Base-by-base conservation (phyloP, 1,140 invertebrate species). In the Antheraea pernyi region DNA sequence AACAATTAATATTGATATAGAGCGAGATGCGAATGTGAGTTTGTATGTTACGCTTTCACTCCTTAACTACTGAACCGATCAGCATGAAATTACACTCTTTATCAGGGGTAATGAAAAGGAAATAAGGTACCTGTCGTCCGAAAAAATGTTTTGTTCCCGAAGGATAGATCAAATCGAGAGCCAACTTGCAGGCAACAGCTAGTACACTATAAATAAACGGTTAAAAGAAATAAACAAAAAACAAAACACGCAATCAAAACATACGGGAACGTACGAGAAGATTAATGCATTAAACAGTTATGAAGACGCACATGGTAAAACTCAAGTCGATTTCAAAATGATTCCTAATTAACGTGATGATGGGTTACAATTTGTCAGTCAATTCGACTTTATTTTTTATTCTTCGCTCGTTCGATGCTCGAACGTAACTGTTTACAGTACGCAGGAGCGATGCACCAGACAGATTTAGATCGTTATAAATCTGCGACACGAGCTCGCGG, bases 381-480 rank as follows among this genome's bases (percentile, higher is more conserved):
- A 13, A 53, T 53, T 53, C 13, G 5, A 53, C 46, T 53, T 53
- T 42, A 42, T 42, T 53, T 53, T 16, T 53, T 53, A 53, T 53
- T 16, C 46, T 13, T 53, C 46, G 46, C 16, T 11, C 5, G 46
- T 53, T 53, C 46, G 46, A 13, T 13, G 46, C 13, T 48, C 46
- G 46, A 53, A 53, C 46, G 46, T 53, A 53, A 16, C 9, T 53
- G 46, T 53, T 53, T 53, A 53, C 46, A 53, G 11, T 16, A 11
- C 13, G 46, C 46, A 53, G 46, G 46, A 53, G 30, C 65, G 70
- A 19, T 46, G 48, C 16, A 59, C 37, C 59, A 58, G 75, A 74
- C 78, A 64, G 67, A 80, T 70, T 76, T 80, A 80, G 76, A 66
- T 65, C 67, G 74, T 59, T 70, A 68, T 80, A 76, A 79, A 76